Conservation (phyloP, 2,797 vertebrate species). For the Melanotaenia boesemani region DNA sequence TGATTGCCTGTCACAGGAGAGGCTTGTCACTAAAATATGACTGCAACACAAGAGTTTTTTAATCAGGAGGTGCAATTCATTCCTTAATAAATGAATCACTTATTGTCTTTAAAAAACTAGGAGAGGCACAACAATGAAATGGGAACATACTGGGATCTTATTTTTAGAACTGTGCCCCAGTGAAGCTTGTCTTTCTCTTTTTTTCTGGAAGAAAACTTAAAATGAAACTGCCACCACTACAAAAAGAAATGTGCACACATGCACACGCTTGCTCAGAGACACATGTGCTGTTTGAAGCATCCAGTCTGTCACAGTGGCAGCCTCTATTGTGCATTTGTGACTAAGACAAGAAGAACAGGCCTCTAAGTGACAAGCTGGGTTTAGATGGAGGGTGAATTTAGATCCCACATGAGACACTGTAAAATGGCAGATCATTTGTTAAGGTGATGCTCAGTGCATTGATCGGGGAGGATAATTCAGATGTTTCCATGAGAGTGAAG, state of each 20-base stretch:
- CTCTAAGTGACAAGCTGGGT: constrained; percentile 51
- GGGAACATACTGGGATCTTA: constrained; percentile 56
- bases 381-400: constrained; percentile 43
- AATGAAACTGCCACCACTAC: constrained; percentile 57
- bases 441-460: constrained; percentile 4
- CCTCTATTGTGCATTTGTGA: constrained; percentile 70
- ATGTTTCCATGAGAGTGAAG: constrained; percentile 8
- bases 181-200: constrained; percentile 56
- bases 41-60: constrained; percentile 45
- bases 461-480: constrained; percentile 31
- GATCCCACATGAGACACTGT: constrained; percentile 38
- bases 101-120: constrained; percentile 61
- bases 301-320: constrained; percentile 66
- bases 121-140: constrained; percentile 62
- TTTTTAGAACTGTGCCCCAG: constrained; percentile 64
- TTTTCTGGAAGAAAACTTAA: constrained; percentile 62
- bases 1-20: constrained; percentile 51
- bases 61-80: constrained; percentile 53
- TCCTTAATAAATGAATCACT: constrained; percentile 61
- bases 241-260: constrained; percentile 35
- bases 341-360: constrained; percentile 51
- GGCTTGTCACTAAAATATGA: constrained; percentile 64
- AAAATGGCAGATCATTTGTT: constrained; percentile 18
- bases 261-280: constrained; percentile 34
- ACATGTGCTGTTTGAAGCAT: constrained; percentile 52